phyloP scores from a whole-genome alignment of 2,797 vertebrate genomes.

The Crenuchus spilurus region DNA sequence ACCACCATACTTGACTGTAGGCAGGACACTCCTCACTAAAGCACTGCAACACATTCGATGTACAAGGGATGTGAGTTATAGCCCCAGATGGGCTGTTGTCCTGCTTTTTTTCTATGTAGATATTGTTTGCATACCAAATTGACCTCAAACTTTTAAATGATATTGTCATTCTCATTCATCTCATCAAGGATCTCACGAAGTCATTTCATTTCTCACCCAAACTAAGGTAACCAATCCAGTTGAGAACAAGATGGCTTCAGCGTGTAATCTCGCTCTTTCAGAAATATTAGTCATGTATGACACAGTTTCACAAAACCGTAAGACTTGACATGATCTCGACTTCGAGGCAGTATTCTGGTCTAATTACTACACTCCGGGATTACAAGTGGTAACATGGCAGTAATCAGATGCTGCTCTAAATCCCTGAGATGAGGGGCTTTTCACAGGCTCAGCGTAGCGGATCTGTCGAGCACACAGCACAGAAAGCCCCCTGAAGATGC shows the following conservation, averaged over 20 bases:
- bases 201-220: conserved; percentile 14
- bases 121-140: too few species aligned
- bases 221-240: conserved; percentile 18
- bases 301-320: conserved; percentile 39
- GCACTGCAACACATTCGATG: too few species aligned
- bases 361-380: conserved; percentile 51
- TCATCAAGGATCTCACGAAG: too few species aligned
- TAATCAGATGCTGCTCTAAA: conserved; percentile 72
- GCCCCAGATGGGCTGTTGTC: too few species aligned
- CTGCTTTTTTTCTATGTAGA: too few species aligned
- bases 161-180: too few species aligned
- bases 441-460: conserved; percentile 64
- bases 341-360: conserved; percentile 36
- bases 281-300: conserved; percentile 43
- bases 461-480: conserved; percentile 60
- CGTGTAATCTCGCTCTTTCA: conserved; percentile 45
- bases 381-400: conserved; percentile 59
- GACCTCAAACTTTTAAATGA: too few species aligned
- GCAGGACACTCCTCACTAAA: too few species aligned
- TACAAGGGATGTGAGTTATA: too few species aligned
- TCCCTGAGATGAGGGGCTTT: conserved; percentile 68
- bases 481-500: conserved; percentile 52
- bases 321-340: conserved; percentile 39
- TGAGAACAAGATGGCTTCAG: conserved; percentile 25
- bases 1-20: too few species aligned